A percentile compares a stretch with the other conserved stretches of the same genome.
Conservation (phyloP, 2,113 vertebrate genomes). For the Pholis gunnellus region DNA sequence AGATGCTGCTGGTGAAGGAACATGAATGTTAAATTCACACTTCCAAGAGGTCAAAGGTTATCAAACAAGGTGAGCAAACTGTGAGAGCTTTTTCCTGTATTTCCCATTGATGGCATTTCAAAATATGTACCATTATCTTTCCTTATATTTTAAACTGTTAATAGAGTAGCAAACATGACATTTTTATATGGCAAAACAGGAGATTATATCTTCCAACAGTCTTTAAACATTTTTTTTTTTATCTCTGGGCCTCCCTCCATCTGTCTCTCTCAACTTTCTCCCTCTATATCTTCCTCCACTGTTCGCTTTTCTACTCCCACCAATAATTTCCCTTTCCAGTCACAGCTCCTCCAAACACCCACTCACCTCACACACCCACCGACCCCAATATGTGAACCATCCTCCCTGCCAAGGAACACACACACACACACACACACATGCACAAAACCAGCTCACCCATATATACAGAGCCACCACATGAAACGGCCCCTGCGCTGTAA, state of each 20-base stretch:
- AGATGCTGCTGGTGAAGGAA: background rate
- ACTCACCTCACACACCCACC: slow-evolving; percentile 66
- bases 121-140: background rate
- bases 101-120: background rate
- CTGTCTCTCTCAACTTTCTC: slow-evolving; percentile 55
- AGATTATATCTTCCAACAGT: background rate
- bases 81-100: background rate
- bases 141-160: background rate
- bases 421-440: slow-evolving; percentile 5
- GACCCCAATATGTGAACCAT: slow-evolving; percentile 54
- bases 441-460: slow-evolving; percentile 15
- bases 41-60: background rate
- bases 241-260: slow-evolving; percentile 37
- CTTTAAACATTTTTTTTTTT: slow-evolving; percentile 8
- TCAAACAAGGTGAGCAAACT: background rate
- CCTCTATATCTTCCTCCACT: slow-evolving; percentile 32
- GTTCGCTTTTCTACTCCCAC: slow-evolving; percentile 51
- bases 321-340: slow-evolving; percentile 51
- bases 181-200: background rate
- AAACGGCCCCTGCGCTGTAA: slow-evolving; percentile 48
- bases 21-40: background rate
- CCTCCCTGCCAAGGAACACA: slow-evolving; percentile 30
- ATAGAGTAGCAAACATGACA: background rate
- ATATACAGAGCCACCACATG: slow-evolving; percentile 54
- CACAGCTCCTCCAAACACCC: slow-evolving; percentile 59